Conservation (phyloP, 2,888 invertebrate genomes). For the Melinaea menophilus region DNA sequence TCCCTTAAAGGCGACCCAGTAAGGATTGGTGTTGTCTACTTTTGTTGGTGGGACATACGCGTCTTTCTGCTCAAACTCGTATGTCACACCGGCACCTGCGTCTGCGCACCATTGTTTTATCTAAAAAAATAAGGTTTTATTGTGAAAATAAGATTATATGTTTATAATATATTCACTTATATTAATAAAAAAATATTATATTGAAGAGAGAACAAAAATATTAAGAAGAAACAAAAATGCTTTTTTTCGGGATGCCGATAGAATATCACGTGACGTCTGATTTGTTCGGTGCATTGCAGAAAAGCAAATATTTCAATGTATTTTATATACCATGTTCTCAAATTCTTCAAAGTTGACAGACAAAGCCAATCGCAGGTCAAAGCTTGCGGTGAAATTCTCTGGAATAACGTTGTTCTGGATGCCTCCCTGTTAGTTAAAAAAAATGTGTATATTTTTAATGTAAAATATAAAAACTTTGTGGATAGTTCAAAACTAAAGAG, state of each 20-base stretch:
- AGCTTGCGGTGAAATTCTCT: constrained; percentile 83
- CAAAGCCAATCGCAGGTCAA: constrained; percentile 84
- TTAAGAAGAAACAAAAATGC: too few relatives aligned
- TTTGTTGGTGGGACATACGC: constrained; percentile 77
- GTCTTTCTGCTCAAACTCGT: constrained; percentile 80
- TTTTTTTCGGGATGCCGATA: too few relatives aligned
- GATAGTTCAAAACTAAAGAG: too few relatives aligned
- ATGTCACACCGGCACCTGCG: constrained; percentile 83
- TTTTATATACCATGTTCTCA: constrained; percentile 73
- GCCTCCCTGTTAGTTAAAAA: constrained; percentile 45
- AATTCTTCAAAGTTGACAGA: constrained; percentile 79
- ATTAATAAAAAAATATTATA: too few relatives aligned
- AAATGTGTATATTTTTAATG: too few relatives aligned
- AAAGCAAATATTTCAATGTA: too few relatives aligned
- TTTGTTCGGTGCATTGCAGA: too few relatives aligned
- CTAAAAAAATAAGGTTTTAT: constrained; percentile 36
- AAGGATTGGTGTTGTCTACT: constrained; percentile 80
- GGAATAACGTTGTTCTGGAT: constrained; percentile 94
- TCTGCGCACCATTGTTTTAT: constrained; percentile 79
- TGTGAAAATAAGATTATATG: too few relatives aligned
- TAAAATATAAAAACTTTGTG: too few relatives aligned
- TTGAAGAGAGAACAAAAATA: too few relatives aligned
- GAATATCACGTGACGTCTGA: too few relatives aligned
- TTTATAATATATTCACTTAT: background rate
- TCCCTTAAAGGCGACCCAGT: constrained; percentile 83